Conservation (phyloP, 2,113 vertebrate species). For the sheep (Ovis aries) region DNA sequence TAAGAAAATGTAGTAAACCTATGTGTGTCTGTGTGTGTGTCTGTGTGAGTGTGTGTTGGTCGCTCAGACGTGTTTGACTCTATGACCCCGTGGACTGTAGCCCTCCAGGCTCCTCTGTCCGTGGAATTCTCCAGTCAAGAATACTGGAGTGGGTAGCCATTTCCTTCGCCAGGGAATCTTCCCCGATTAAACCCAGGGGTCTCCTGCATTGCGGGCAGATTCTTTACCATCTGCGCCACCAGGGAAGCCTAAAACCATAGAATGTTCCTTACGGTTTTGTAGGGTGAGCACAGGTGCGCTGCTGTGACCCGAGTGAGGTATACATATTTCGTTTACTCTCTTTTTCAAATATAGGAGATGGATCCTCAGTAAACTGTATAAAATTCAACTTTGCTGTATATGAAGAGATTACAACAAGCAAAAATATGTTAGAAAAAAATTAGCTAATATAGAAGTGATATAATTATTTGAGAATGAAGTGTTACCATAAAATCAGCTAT, state of each 20-base stretch:
- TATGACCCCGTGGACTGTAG: neutral
- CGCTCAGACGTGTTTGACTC: neutral
- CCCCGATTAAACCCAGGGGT: neutral
- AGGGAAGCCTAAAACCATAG: neutral
- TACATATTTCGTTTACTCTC: neutral
- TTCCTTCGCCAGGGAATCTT: neutral
- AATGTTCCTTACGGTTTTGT: neutral
- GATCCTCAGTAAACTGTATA: neutral
- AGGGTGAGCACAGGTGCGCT: neutral
- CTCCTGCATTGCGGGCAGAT: neutral
- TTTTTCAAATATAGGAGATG: neutral
- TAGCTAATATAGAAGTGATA: neutral
- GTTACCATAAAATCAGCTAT: neutral
- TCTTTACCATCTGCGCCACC: neutral
- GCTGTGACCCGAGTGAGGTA: neutral
- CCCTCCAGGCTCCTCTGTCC: neutral
- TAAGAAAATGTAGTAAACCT: constrained; percentile 17
- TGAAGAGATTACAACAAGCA: neutral
- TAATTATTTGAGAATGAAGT: neutral
- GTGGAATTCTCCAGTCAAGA: neutral
- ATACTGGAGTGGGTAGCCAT: neutral
- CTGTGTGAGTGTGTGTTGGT: neutral
- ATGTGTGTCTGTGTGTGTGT: neutral
- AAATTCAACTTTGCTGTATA: neutral
- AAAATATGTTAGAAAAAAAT: neutral